Evolutionary conservation across 2,888 invertebrate species (phyloP).

Genomic region (Falcaria lacertinaria): DNA sequence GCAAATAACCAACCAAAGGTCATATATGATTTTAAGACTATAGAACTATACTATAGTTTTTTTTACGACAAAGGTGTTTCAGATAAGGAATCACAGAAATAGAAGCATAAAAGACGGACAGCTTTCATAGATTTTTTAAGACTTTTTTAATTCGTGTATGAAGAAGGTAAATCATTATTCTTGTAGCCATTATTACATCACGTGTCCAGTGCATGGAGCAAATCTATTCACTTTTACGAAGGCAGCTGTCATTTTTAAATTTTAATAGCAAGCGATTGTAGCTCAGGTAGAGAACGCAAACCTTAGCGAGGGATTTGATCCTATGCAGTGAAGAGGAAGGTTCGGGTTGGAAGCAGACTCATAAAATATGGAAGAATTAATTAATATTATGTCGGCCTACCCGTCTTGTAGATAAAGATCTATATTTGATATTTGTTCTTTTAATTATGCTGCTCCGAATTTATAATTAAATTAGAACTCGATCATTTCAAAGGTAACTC

Average conservation of each 20-base stretch:
- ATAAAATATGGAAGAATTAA: conserved; percentile 60
- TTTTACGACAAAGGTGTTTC: too few relatives aligned
- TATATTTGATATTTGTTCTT: conserved; percentile 27
- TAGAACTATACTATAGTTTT: too few relatives aligned
- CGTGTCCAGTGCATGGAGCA: too few relatives aligned
- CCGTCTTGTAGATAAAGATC: conserved; percentile 23
- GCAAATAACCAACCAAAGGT: too few relatives aligned
- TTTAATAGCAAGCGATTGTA: not conserved
- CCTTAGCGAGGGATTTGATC: conserved; percentile 6
- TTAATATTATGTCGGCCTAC: conserved; percentile 44
- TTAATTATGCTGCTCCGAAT: conserved; percentile 12
- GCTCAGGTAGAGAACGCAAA: not conserved
- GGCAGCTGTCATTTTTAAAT: not conserved
- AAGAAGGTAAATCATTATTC: too few relatives aligned
- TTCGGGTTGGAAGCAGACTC: conserved; percentile 33
- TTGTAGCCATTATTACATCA: too few relatives aligned
- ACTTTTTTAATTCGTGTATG: too few relatives aligned
- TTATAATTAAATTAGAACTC: not conserved
- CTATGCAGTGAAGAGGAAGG: conserved; percentile 29
- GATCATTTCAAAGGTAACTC: not conserved
- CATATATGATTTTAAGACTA: too few relatives aligned
- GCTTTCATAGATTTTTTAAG: too few relatives aligned
- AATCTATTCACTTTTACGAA: too few relatives aligned
- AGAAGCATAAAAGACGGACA: too few relatives aligned
- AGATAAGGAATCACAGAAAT: too few relatives aligned